Percentiles rank a stretch among this genome's conserved stretches.
Conservation (phyloP, 2,888 invertebrate species). For the Spodoptera picta region DNA sequence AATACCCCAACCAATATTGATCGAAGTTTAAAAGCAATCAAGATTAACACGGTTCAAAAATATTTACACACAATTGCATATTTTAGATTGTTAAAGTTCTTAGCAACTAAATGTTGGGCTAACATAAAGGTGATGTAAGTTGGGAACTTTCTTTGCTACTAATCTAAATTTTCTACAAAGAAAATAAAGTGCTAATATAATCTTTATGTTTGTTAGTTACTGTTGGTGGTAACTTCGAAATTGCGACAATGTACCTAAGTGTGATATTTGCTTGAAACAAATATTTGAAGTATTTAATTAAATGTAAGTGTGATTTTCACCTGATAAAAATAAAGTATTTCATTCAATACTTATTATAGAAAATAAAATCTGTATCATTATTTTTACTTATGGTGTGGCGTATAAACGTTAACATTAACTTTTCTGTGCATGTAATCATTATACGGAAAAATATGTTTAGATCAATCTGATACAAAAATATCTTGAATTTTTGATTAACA, state of each 20-base stretch:
- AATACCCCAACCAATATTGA: constrained; percentile 15
- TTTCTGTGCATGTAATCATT: no score
- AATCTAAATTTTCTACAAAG: constrained; percentile 12
- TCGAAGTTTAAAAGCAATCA: constrained; percentile 33
- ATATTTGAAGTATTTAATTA: no score
- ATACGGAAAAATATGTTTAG: no score
- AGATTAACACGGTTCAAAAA: constrained; percentile 22
- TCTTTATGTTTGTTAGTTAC: not conserved
- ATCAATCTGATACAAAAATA: no score
- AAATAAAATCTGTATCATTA: no score
- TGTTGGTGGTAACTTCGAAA: not conserved
- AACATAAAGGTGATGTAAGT: constrained; percentile 7
- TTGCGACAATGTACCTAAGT: not conserved
- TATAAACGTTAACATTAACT: no score
- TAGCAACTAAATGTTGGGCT: constrained; percentile 20
- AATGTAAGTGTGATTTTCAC: no score
- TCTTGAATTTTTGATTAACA: no score
- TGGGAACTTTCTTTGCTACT: constrained; percentile 15
- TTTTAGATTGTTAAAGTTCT: constrained; percentile 39
- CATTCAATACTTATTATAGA: no score
- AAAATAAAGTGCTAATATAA: constrained; percentile 6
- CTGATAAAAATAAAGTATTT: no score
- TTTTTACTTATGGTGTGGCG: no score
- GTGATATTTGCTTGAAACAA: no score
- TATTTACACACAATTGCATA: constrained; percentile 35